Evolutionary conservation across 2,888 invertebrate genomes (phyloP).

Genomic region (Conus canariensis): DNA sequence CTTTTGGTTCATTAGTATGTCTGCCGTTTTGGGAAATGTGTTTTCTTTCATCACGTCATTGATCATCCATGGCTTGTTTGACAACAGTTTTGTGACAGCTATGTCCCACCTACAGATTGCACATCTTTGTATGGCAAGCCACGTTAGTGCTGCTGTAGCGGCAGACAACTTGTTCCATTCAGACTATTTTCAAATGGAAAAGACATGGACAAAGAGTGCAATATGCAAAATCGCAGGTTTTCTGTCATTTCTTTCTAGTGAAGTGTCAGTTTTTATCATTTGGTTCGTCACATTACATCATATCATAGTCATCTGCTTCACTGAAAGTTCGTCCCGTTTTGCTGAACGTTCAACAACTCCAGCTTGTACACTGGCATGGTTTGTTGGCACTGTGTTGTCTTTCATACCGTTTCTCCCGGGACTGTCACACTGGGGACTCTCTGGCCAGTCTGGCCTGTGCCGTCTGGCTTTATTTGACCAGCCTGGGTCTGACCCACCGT

Average conservation of each 20-base stretch:
- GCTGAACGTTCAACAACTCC: too few relatives aligned
- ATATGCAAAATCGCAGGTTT: background rate
- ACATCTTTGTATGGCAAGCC: background rate
- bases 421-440: background rate
- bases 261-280: background rate
- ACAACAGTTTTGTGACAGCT: background rate
- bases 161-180: background rate
- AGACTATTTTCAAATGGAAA: background rate
- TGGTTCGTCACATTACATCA: background rate
- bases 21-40: background rate
- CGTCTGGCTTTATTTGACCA: constrained; percentile 1
- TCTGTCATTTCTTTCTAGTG: background rate
- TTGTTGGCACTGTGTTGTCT: background rate
- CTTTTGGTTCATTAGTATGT: background rate
- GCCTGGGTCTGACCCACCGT: background rate
- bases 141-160: background rate
- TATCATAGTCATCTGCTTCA: background rate
- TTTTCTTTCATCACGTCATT: background rate
- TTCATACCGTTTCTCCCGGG: background rate
- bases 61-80: background rate
- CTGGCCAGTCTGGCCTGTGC: background rate
- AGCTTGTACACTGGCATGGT: background rate
- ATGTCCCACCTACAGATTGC: background rate
- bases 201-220: background rate
- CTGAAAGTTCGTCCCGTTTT: background rate